phyloP scores from a whole-genome alignment of 2,113 vertebrate genomes.

The Chunga burmeisteri region DNA sequence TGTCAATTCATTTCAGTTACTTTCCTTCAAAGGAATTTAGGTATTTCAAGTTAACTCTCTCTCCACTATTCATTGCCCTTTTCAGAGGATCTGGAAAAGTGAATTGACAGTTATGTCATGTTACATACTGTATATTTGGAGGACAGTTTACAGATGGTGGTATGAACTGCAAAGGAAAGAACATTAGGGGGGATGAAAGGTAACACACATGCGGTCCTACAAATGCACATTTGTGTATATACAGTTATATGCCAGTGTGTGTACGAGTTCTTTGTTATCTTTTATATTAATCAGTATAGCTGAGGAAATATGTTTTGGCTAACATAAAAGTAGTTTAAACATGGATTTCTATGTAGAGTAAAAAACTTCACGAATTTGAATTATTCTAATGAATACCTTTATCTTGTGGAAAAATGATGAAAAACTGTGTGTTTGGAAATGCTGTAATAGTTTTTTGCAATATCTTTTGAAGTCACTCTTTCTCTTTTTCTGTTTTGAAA shows the following conservation, averaged over 20 bases:
- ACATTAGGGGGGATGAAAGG: background rate
- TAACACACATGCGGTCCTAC: background rate
- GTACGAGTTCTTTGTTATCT: background rate
- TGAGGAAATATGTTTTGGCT: background rate
- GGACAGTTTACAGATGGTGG: background rate
- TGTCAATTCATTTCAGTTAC: background rate
- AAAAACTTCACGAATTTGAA: background rate
- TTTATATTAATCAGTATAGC: background rate
- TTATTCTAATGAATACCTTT: background rate
- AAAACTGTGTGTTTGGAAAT: background rate
- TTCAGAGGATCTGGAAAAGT: background rate
- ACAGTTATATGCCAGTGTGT: background rate
- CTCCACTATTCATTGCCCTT: background rate
- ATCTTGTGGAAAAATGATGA: background rate
- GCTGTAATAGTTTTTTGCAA: background rate
- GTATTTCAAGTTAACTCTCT: constrained; percentile 2
- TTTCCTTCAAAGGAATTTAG: background rate
- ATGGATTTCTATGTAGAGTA: background rate
- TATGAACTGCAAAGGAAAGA: background rate
- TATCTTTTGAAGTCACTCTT: background rate
- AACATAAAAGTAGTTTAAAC: background rate
- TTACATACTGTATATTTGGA: background rate
- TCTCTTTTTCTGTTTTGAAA: background rate
- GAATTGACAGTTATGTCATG: background rate
- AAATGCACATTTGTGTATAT: background rate